Conservation (phyloP, 2,797 vertebrate genomes). For the Bufotes viridis region DNA sequence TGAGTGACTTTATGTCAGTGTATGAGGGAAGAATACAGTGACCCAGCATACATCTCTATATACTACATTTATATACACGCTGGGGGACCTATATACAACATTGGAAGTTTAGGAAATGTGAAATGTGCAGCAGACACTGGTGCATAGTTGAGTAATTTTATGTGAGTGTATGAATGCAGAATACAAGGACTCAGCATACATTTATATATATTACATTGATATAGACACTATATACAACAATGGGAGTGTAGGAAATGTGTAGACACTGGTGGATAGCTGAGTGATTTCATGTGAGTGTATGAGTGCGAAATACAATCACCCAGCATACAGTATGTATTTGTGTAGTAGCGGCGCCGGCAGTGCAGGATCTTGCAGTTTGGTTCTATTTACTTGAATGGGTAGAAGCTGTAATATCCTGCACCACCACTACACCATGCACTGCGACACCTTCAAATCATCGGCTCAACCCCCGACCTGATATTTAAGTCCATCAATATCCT, state of each 20-base stretch:
- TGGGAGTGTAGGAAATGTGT: background rate
- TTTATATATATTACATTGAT: background rate
- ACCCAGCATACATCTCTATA: too few species aligned
- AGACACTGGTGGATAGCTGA: background rate
- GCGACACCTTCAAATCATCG: too few species aligned
- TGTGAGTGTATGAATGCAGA: background rate
- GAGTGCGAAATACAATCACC: background rate
- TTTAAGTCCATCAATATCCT: too few species aligned
- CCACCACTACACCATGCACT: too few species aligned
- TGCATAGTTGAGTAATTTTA: background rate
- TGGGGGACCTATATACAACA: background rate
- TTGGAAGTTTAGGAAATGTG: background rate
- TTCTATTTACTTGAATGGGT: too few species aligned
- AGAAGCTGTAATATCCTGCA: too few species aligned
- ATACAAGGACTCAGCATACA: background rate
- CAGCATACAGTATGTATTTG: background rate
- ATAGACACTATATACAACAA: background rate
- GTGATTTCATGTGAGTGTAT: background rate
- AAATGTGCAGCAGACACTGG: background rate
- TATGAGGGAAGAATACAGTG: too few species aligned
- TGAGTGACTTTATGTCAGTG: too few species aligned
- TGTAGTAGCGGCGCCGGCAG: too few species aligned
- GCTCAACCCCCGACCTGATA: too few species aligned
- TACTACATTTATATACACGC: too few species aligned
- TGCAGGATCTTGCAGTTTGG: too few species aligned